Evolutionary conservation across 2,797 vertebrate species (phyloP), one percentile per base, ranked within the genome.

Genomic region (Tympanoctomys barrerae): DNA sequence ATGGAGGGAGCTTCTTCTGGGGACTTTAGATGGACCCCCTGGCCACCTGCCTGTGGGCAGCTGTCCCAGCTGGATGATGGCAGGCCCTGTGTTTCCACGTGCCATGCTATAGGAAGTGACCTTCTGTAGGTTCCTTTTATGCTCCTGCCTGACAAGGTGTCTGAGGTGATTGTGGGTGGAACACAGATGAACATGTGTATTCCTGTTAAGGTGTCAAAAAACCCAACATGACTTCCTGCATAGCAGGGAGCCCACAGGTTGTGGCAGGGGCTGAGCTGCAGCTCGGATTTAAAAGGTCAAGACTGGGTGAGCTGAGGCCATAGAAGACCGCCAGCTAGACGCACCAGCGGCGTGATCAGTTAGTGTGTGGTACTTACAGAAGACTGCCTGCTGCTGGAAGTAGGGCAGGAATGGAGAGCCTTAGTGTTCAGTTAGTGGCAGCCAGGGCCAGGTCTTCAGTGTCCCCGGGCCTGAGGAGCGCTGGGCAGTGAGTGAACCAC

Each of bases 401-500:
- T 9, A 3, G 79, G 57, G 11, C 10, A 57, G 36, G 26, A 14
- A 39, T 1, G 18, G 13, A 28, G 39, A 57, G 33, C 13, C 31
- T 73, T 11, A 1, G 9, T 12, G 4, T 18, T 42, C 14, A 42
- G 85, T 81, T 61, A 31, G 33, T 61, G 66, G 66, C 39, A 82
- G 64, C 26, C 28, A 42, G 39, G 66, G 57, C 54, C 21, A 36
- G 46, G 68, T 70, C 46, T 49, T 62, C 2, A 22, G 14, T 78
- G 71, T 73, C 59, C 26, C 5, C 19, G 46, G 26, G 31, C 16
- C 90, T 9, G 78, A 18, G 16, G 21, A 46, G 2, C 0, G 4
- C 57, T 1, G 0, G 82, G 0, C 0, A 1, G 26, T 14, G 52
- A 21, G 39, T 24, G 71, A 73, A 22, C 39, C 73, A 49, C 11